Evolutionary conservation across 2,888 invertebrate species (phyloP), one percentile per base, ranked within the genome.

Genomic region (Agonopterix heracliana): DNA sequence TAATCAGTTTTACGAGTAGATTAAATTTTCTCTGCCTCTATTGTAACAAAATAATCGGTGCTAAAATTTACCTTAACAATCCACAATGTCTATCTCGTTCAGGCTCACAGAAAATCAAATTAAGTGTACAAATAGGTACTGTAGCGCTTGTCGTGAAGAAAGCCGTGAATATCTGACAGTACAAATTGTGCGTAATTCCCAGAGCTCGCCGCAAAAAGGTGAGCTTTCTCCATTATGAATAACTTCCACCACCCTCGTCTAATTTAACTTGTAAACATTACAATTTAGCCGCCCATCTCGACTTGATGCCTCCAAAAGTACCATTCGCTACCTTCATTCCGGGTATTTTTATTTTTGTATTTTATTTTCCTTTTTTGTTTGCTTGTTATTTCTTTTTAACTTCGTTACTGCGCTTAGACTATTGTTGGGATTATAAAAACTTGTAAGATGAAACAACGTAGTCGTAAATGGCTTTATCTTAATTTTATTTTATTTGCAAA

Each of bases 181-280:
- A 69, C 71, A 78, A 79, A 79, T 79, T 77, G 77, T 66, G 65
- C 71, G 75, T 78, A 79, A 78, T 81, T 77, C 76, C 56, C 57
- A 63, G 63, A 59, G 61, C 60, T 60, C 60, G 60, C 72, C 72
- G 56, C 75, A 76, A 78, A 79, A 80, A 78, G 79, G 77, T 74
- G 74, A 76, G 67, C 57, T 64, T 58, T 58, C 66, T 60, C 73
- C 73, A 78, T 81, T 79, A 79, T 78, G 78, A 78, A 79, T 81
- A 80, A 80, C 74, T 78, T 75, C 71, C 68, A 71, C 66, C 66
- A 68, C 70, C 73, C 75, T 77, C 79, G 74, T 79, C 81, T 81
- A 81, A 83, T 83, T 83, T 82, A 83, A 83, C 83, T 83, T 81
- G 83, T 83, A 81, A 83, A 81, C 82, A 81, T 82, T 80, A 82